Evolutionary conservation across 2,888 invertebrate genomes (phyloP).

Genomic region (Rotaria magnacalcarata): DNA sequence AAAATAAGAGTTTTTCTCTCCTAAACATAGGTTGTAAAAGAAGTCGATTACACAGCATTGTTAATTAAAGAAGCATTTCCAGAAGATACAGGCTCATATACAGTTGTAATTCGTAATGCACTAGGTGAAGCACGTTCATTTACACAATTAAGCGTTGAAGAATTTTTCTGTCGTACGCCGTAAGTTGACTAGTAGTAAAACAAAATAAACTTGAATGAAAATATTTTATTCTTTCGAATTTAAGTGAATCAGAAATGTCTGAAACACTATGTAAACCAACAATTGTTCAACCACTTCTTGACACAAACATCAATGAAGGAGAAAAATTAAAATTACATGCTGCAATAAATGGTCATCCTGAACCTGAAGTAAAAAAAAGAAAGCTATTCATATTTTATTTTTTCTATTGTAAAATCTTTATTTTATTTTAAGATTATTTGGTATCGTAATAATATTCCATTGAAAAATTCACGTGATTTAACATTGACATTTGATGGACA

Average conservation of each 20-base stretch:
- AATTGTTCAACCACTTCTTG: slow-evolving; percentile 36
- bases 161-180: slow-evolving; percentile 46
- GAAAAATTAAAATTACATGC: slow-evolving; percentile 49
- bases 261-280: slow-evolving; percentile 37
- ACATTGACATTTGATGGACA: slow-evolving; percentile 78
- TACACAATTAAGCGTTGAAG: slow-evolving; percentile 57
- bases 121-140: slow-evolving; percentile 68
- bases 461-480: slow-evolving; percentile 77
- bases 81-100: slow-evolving; percentile 73
- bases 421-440: slow-evolving; percentile 64
- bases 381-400: no score
- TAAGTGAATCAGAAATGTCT: slow-evolving; percentile 36
- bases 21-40: slow-evolving; percentile 58
- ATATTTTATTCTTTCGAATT: no score
- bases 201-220: neutral
- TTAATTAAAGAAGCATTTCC: slow-evolving; percentile 71
- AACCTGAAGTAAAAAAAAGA: slow-evolving; percentile 57
- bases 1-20: neutral
- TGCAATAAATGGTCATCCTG: slow-evolving; percentile 52
- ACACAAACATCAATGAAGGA: slow-evolving; percentile 49
- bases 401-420: neutral
- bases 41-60: slow-evolving; percentile 67
- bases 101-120: slow-evolving; percentile 68
- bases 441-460: slow-evolving; percentile 74
- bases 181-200: neutral